These are phyloP conservation scores for Hylaeus volcanicus DNA, from an alignment of 1,140 invertebrate genomes.

Conservation along the genomic window DNA sequence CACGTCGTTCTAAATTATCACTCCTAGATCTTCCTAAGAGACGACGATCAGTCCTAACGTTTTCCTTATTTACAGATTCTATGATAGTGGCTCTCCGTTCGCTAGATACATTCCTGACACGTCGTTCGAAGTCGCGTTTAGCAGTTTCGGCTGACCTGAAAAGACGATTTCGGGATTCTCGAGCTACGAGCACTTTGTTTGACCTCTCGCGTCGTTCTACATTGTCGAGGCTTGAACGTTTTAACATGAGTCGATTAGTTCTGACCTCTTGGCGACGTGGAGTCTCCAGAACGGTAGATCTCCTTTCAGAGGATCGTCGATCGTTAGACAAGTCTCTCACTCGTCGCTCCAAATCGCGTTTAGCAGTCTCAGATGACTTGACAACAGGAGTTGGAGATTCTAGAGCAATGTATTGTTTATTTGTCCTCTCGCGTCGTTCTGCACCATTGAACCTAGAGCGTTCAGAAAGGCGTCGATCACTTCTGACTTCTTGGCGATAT, in stretches of 20 bases:
- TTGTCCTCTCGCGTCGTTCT: constrained; percentile 16
- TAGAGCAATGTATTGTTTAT: not conserved
- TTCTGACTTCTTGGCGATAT: not conserved
- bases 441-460: not conserved
- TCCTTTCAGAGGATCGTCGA: constrained; percentile 9
- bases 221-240: not conserved
- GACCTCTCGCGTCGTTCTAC: too few species aligned
- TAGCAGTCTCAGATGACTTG: constrained; percentile 4
- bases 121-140: not conserved
- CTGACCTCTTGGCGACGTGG: not conserved
- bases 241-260: not conserved
- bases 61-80: too few species aligned
- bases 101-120: not conserved
- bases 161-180: not conserved
- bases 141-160: not conserved
- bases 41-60: not conserved
- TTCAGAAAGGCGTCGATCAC: constrained; percentile 4
- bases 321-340: not conserved
- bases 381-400: not conserved
- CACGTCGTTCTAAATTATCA: not conserved
- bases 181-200: too few species aligned
- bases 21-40: too few species aligned
- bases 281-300: not conserved
- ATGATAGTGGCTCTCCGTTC: not conserved
- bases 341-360: constrained; percentile 12